phyloP scores from a whole-genome alignment of 2,888 invertebrate species.

The Chloroclysta siterata region DNA sequence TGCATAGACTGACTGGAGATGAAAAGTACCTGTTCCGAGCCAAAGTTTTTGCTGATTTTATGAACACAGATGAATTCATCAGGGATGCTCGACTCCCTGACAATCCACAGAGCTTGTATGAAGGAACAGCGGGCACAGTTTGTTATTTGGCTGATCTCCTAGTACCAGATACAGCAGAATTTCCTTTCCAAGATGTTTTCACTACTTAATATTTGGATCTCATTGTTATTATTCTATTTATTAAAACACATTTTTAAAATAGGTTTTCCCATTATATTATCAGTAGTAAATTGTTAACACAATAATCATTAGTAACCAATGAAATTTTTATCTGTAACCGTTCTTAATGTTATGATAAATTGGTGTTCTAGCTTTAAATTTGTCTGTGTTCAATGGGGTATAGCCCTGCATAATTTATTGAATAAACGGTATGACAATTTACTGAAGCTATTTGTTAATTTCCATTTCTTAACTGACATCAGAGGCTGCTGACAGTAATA shows the following conservation, averaged over 20 bases:
- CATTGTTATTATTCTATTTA: constrained; percentile 41
- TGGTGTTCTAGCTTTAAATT: constrained; percentile 32
- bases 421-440: constrained; percentile 28
- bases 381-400: constrained; percentile 21
- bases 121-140: constrained; percentile 94
- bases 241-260: constrained; percentile 38
- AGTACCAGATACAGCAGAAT: constrained; percentile 89
- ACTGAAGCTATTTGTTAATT: constrained; percentile 8
- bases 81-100: constrained; percentile 90
- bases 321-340: constrained; percentile 21
- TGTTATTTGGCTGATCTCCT: constrained; percentile 92
- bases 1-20: constrained; percentile 90
- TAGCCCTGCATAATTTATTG: constrained; percentile 39
- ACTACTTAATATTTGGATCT: constrained; percentile 48
- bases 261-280: constrained; percentile 14
- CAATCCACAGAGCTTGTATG: constrained; percentile 92
- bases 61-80: constrained; percentile 87
- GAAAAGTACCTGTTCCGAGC: constrained; percentile 90
- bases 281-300: constrained; percentile 9
- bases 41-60: constrained; percentile 90
- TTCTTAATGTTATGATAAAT: constrained; percentile 15
- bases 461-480: neutral
- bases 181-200: constrained; percentile 93
- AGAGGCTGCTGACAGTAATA: constrained; percentile 62
- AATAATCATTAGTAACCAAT: constrained; percentile 17